These are phyloP conservation scores for Megalurothrips usitatus DNA, from an alignment of 2,888 invertebrate genomes.

Conservation along the genomic window DNA sequence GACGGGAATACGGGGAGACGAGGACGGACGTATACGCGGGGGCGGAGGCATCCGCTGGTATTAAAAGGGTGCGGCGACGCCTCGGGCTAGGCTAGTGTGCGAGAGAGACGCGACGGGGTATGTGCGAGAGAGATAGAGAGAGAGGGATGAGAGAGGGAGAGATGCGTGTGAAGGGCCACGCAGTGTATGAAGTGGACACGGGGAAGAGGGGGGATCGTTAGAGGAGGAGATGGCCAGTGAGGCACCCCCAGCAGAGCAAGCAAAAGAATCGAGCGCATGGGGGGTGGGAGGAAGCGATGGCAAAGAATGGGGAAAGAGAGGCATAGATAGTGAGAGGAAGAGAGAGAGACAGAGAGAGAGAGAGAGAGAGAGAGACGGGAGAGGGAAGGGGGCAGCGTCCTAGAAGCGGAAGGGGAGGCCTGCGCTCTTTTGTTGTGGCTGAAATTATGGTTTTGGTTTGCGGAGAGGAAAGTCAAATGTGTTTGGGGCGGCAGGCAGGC, in stretches of 20 bases:
- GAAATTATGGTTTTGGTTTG: conserved; percentile 21
- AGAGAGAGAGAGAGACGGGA: not conserved
- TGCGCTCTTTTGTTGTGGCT: not conserved
- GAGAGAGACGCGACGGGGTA: too few species aligned
- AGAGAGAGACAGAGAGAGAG: not conserved
- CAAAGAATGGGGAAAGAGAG: not conserved
- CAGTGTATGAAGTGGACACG: not conserved
- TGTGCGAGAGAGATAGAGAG: not conserved
- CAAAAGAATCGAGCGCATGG: too few species aligned
- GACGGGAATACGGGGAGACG: too few species aligned
- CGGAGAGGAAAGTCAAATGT: conserved; percentile 17
- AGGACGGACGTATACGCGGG: too few species aligned
- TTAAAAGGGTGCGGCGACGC: too few species aligned
- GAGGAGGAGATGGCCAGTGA: not conserved
- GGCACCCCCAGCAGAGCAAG: too few species aligned
- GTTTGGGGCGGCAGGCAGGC: not conserved
- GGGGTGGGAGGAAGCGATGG: not conserved
- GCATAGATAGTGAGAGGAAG: not conserved
- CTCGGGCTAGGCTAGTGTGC: too few species aligned
- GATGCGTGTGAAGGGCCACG: not conserved
- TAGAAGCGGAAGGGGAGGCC: not conserved
- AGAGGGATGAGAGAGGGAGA: not conserved
- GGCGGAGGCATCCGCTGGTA: too few species aligned
- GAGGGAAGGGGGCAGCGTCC: not conserved
- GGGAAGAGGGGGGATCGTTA: not conserved